Evolutionary conservation across 2,113 vertebrate genomes (phyloP), one percentile per base, ranked within the genome.

Genomic region (Sebastes schlegelii): DNA sequence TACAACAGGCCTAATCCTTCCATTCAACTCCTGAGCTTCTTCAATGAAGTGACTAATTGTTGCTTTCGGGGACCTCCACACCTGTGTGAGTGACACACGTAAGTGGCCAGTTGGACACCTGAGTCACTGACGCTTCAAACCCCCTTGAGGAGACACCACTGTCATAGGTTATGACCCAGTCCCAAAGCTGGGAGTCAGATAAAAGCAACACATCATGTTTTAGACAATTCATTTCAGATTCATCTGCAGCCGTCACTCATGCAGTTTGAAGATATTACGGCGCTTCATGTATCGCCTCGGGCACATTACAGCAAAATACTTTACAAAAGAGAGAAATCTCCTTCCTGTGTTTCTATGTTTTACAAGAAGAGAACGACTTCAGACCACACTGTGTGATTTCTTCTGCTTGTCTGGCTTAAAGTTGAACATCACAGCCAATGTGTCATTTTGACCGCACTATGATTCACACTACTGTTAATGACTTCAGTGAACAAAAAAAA

Each of bases 201-300:
- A n/a, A 40, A 69, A 26, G 7, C 51, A 49, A 19, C 34, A 4
- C 52, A 42, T 73, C 52, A 55, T 42, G 67, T 80, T 82, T 66
- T n/a, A 34, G 80, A 86, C 67, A 21, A 11, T 67, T 84, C 7
- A 58, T 7, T 84, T 45, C 43, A 62, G n/a, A 76, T 16, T 70
- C 71, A 82, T 82, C 80, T 81, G 84, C 62, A 66, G 62, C 77
- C 58, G 45, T 82, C 63, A 62, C 43, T 88, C 77, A 72, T 4
- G 40, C 46, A 14, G 51, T 48, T 1, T 11, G 49, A 77, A n/a
- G 63, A 77, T 57, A 49, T 68, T 52, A 17, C 43, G 54, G 55
- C 84, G 51, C 40, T 68, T 45, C n/a, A 23, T 12, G 43, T 71
- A 52, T 65, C 49, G 6, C 74, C 73, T 16, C 52, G 57, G 65